Evolutionary conservation across 2,797 vertebrate genomes (phyloP).

Genomic region (Oryzias sinensis): DNA sequence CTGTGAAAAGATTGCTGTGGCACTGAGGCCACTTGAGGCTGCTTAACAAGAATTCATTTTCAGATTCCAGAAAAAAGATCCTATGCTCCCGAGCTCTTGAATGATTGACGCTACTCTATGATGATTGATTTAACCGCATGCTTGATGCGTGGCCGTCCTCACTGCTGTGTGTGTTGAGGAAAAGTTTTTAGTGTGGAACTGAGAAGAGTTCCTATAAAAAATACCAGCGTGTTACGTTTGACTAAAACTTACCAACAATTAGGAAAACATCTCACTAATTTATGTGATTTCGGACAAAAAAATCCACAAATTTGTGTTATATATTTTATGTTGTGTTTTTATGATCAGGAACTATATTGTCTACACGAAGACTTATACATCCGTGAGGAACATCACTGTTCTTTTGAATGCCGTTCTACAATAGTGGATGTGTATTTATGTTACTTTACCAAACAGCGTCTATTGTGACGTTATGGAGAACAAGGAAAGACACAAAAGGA

Average conservation of each 20-base stretch:
- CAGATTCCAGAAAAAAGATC: slow-evolving; percentile 47
- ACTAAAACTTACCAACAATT: neutral
- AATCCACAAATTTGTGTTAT: too few species aligned
- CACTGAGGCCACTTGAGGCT: slow-evolving; percentile 1
- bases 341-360: too few species aligned
- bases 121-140: slow-evolving; percentile 60
- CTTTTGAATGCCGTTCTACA: too few species aligned
- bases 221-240: neutral
- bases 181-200: neutral
- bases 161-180: slow-evolving; percentile 1
- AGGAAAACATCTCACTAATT: too few species aligned
- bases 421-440: too few species aligned
- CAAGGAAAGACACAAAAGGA: too few species aligned
- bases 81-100: slow-evolving; percentile 45
- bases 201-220: neutral
- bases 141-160: slow-evolving; percentile 17
- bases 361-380: too few species aligned
- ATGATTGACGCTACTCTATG: slow-evolving; percentile 62
- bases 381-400: too few species aligned
- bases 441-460: too few species aligned
- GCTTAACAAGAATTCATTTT: slow-evolving; percentile 26
- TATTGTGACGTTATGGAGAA: too few species aligned
- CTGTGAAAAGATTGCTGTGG: slow-evolving; percentile 14
- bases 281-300: too few species aligned
- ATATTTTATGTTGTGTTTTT: too few species aligned